These are phyloP conservation scores for Yponomeuta sedellus DNA, from an alignment of 2,888 invertebrate species.

Conservation along the genomic window DNA sequence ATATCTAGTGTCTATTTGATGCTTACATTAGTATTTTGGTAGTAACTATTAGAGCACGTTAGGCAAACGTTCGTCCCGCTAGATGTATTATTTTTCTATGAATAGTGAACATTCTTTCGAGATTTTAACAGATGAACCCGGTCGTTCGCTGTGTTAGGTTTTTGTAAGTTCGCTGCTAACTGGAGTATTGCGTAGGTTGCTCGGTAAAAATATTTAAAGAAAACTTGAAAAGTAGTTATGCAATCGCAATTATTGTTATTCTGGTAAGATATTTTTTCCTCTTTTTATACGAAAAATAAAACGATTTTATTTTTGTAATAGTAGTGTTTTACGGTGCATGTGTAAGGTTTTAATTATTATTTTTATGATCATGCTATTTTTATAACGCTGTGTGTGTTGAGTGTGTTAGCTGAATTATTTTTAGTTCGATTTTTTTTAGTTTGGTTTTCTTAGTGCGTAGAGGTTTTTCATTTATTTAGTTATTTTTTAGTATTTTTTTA, in stretches of 20 bases:
- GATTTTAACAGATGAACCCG: slow-evolving; percentile 43
- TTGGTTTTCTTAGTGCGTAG: slow-evolving; percentile 68
- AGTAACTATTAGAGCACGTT: slow-evolving; percentile 71
- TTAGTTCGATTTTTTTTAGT: slow-evolving; percentile 68
- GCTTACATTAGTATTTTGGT: slow-evolving; percentile 51
- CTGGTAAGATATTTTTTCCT: slow-evolving; percentile 64
- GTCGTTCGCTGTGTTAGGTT: background rate
- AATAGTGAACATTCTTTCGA: slow-evolving; percentile 46
- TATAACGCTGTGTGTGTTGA: slow-evolving; percentile 68
- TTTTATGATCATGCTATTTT: slow-evolving; percentile 62
- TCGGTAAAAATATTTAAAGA: slow-evolving; percentile 50
- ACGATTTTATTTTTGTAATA: slow-evolving; percentile 69
- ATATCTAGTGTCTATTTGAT: slow-evolving; percentile 55
- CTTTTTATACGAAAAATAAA: slow-evolving; percentile 58
- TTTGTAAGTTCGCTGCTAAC: slow-evolving; percentile 41
- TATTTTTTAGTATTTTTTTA: slow-evolving; percentile 37
- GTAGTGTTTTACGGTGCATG: slow-evolving; percentile 73
- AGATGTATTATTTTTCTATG: slow-evolving; percentile 41
- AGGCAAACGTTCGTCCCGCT: slow-evolving; percentile 67
- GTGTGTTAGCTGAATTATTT: slow-evolving; percentile 75
- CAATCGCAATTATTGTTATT: slow-evolving; percentile 60
- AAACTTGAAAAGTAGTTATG: slow-evolving; percentile 43
- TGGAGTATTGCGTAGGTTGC: slow-evolving; percentile 64
- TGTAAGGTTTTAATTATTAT: slow-evolving; percentile 53
- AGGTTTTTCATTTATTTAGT: slow-evolving; percentile 61